Evolutionary conservation across 2,113 vertebrate species (phyloP).

Genomic region (Paradoxurus hermaphroditus): DNA sequence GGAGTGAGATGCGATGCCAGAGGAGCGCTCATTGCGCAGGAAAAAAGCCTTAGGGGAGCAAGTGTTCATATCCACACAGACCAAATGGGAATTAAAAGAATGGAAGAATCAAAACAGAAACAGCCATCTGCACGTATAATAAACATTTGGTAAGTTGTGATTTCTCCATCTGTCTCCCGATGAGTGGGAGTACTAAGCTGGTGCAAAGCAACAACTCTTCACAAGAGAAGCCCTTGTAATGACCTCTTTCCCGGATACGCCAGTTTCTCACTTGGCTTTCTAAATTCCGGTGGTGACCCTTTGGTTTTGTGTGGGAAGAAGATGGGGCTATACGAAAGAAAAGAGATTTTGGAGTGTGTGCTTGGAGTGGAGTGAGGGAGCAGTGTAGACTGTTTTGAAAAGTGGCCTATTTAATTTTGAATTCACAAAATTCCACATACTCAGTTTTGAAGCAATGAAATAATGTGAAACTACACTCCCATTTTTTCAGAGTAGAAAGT

Average conservation of each 20-base stretch:
- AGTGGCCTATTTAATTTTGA: background rate
- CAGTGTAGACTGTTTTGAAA: background rate
- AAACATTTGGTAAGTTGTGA: conserved; percentile 51
- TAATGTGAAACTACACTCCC: background rate
- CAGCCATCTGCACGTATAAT: conserved; percentile 33
- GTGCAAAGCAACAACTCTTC: background rate
- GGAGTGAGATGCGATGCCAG: background rate
- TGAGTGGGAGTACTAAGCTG: background rate
- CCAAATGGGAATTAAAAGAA: background rate
- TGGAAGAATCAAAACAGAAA: conserved; percentile 31
- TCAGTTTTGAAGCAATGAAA: background rate
- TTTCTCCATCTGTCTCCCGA: conserved; percentile 57
- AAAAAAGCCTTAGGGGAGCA: background rate
- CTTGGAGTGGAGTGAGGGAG: background rate
- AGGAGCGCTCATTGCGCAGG: background rate
- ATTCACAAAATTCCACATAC: background rate
- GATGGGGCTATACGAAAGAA: background rate
- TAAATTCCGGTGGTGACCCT: background rate
- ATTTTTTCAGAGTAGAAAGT: background rate
- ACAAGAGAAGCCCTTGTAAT: background rate
- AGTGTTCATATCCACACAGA: background rate
- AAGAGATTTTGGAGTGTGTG: background rate
- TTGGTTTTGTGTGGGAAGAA: background rate
- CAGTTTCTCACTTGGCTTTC: background rate
- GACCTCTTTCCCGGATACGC: background rate